Evolutionary conservation across 2,113 vertebrate genomes (phyloP), one percentile per base, ranked within the genome.

Genomic region (Scomber colias): DNA sequence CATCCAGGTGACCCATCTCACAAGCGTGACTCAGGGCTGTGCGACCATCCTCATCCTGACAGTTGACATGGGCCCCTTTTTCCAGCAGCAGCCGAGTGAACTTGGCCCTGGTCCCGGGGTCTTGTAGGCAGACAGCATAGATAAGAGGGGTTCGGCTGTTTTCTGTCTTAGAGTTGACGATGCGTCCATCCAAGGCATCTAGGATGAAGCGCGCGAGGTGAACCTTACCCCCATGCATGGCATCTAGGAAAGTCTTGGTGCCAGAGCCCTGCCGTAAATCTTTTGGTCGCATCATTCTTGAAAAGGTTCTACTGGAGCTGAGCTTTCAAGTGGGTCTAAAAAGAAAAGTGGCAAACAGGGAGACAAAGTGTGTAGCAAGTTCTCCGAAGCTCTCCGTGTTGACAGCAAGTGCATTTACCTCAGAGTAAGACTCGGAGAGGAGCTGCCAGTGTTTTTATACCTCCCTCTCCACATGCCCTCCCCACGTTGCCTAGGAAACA

Each of bases 151-250:
- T 96, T 63, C 96, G 96, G 72, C 94, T 95, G 85, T 95, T 96
- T 74, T 97, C 96, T 0, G 95, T 95, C 69, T 96, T 96, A 1
- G 95, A 96, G 92, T 97, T 96, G 85, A 97, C 95, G 77, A 97
- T 97, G 66, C 95, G 95, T 17, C 96, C 96, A 31, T 97, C 97
- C 92, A 98, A 82, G 5, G 97, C 97, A 0, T 97, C 97, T 89
- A 98, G 93, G 74, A 97, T 96, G 54, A 98, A 97, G 19, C 96
- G 96, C 1, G 97, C 97, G 66, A 97, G 90, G 90, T 97, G 96
- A 77, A 96, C 94, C 85, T 97, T 97, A 55, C 96, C 97, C 2
- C 93, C 93, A 10, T 95, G 94, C 97, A 97, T 97, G 67, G 97
- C 97, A 21, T 97, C 96, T 11, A 97, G 90, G 81, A 97, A 97